Conservation (phyloP, 1,140 invertebrate species). For the Pararge aegeria region DNA sequence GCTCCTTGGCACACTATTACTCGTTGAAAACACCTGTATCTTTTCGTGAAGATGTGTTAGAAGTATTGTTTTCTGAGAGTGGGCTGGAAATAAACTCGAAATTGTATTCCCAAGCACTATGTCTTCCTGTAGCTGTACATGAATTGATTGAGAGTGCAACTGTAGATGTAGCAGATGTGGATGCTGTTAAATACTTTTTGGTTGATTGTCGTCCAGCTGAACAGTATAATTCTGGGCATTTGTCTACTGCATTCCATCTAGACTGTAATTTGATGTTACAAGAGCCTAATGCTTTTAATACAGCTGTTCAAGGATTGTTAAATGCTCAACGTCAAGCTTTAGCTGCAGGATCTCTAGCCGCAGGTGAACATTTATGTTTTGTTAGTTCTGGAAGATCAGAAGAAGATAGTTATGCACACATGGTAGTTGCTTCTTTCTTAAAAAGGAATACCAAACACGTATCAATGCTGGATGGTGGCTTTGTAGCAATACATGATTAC, state of each 20-base stretch:
- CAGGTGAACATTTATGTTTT: constrained; percentile 98
- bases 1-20: constrained; percentile 97
- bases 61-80: constrained; percentile 81
- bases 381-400: constrained; percentile 96
- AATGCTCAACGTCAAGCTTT: constrained; percentile 94
- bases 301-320: constrained; percentile 95
- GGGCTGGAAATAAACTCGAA: constrained; percentile 72
- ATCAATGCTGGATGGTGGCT: constrained; percentile 95
- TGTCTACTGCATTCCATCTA: constrained; percentile 98
- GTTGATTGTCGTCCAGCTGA: constrained; percentile 98
- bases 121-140: constrained; percentile 94
- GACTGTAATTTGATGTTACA: constrained; percentile 98
- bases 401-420: constrained; percentile 98
- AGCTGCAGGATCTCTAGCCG: constrained; percentile 92
- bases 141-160: constrained; percentile 91
- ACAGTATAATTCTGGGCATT: constrained; percentile 97
- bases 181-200: constrained; percentile 93
- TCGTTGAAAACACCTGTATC: constrained; percentile 94
- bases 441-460: constrained; percentile 96
- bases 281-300: constrained; percentile 95
- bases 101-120: constrained; percentile 92
- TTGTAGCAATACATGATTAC: constrained; percentile 93
- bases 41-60: constrained; percentile 89
- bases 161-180: constrained; percentile 80
- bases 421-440: constrained; percentile 98